Conservation (phyloP, 2,797 vertebrate species). For the Schizothorax lantsangensis region DNA sequence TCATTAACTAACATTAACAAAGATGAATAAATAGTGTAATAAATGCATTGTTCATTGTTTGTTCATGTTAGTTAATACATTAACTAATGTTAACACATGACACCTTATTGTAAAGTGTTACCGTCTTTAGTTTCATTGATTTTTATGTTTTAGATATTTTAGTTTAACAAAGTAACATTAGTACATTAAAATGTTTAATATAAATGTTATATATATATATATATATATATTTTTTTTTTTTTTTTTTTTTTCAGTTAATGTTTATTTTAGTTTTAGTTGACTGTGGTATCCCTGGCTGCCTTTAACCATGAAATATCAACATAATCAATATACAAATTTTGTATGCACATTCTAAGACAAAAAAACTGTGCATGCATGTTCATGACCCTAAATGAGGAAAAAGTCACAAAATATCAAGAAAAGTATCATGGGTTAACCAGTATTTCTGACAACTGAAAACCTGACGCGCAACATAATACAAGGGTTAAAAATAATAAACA, state of each 20-base stretch:
- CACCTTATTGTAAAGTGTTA: too few relatives aligned
- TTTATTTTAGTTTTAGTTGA: too few relatives aligned
- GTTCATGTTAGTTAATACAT: too few relatives aligned
- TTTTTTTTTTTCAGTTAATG: too few relatives aligned
- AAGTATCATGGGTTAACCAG: neutral
- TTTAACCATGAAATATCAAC: neutral
- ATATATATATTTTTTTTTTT: too few relatives aligned
- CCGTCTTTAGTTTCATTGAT: neutral
- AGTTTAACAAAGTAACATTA: neutral
- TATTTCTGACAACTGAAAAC: neutral
- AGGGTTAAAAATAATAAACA: slow-evolving; percentile 3
- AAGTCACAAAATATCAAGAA: neutral
- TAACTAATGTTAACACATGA: too few relatives aligned
- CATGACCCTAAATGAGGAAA: neutral
- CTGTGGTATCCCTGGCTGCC: too few relatives aligned
- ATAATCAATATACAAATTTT: slow-evolving; percentile 41
- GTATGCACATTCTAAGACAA: slow-evolving; percentile 83
- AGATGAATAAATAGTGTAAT: too few relatives aligned
- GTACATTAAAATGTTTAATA: too few relatives aligned
- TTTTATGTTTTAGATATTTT: neutral
- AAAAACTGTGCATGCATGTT: neutral
- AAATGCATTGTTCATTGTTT: too few relatives aligned
- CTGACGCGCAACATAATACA: neutral
- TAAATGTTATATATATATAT: too few relatives aligned
- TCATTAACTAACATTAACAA: too few relatives aligned